phyloP scores from a whole-genome alignment of 2,797 vertebrate genomes.

The Glyptemys insculpta region DNA sequence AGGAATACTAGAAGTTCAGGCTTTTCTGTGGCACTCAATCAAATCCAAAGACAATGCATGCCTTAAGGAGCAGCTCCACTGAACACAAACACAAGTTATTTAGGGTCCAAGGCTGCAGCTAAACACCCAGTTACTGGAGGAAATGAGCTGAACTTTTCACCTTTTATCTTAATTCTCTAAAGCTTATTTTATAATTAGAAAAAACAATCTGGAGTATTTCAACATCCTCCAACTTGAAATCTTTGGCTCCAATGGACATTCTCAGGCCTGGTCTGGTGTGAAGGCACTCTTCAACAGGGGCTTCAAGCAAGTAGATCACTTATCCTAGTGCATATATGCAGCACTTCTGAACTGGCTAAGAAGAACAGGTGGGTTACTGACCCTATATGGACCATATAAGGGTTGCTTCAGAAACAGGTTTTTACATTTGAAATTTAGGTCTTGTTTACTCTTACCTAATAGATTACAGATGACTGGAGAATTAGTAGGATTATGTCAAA shows the following conservation, averaged over 20 bases:
- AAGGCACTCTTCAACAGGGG: not conserved
- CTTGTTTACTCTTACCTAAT: not conserved
- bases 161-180: conserved; percentile 61
- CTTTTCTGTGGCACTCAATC: not conserved
- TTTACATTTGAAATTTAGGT: not conserved
- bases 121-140: not conserved
- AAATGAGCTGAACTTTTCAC: conserved; percentile 72
- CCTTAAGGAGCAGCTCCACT: not conserved
- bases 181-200: conserved; percentile 35
- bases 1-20: not conserved
- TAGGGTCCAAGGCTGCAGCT: not conserved
- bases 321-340: accelerated
- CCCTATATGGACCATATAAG: not conserved
- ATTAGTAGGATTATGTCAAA: not conserved
- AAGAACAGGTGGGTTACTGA: not conserved
- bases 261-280: not conserved
- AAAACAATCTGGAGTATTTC: conserved; percentile 43
- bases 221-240: conserved; percentile 41
- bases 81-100: accelerated
- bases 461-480: not conserved
- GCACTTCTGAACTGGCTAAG: not conserved
- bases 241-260: not conserved
- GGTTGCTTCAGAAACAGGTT: not conserved
- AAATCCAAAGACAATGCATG: not conserved
- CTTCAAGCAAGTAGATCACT: not conserved